Evolutionary conservation across 2,113 vertebrate genomes (phyloP).

Genomic region (Ifrita kowaldi): DNA sequence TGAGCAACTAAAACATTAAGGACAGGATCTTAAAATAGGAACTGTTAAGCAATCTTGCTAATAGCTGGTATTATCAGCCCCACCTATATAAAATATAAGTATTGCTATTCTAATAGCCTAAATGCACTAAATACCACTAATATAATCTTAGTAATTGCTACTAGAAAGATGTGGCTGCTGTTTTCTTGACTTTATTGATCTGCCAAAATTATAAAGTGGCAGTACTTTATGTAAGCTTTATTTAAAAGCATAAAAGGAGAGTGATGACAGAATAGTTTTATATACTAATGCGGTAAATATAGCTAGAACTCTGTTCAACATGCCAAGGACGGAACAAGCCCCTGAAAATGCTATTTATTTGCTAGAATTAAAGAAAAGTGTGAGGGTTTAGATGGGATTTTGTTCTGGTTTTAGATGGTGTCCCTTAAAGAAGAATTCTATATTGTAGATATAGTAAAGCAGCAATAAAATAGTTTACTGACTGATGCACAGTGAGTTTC

Average conservation of each 20-base stretch:
- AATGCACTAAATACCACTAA: constrained; percentile 37
- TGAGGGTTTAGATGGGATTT: neutral
- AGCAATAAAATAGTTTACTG: neutral
- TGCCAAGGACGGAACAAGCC: constrained; percentile 18
- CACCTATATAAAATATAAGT: constrained; percentile 54
- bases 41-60: constrained; percentile 25
- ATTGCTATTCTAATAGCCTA: constrained; percentile 21
- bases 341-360: constrained; percentile 1
- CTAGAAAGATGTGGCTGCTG: constrained; percentile 14
- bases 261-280: constrained; percentile 46
- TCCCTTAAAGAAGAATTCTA: neutral
- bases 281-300: constrained; percentile 43
- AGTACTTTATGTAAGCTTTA: constrained; percentile 53
- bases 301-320: constrained; percentile 6
- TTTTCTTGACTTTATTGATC: constrained; percentile 43
- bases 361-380: neutral
- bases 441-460: neutral
- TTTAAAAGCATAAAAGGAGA: constrained; percentile 55
- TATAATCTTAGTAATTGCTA: constrained; percentile 19
- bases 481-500: neutral
- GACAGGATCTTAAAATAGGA: constrained; percentile 3
- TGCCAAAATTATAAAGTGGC: constrained; percentile 20
- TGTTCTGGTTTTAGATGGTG: neutral
- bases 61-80: constrained; percentile 17
- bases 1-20: neutral